Evolutionary conservation across 2,797 vertebrate species (phyloP).

Genomic region (Liasis olivaceus): DNA sequence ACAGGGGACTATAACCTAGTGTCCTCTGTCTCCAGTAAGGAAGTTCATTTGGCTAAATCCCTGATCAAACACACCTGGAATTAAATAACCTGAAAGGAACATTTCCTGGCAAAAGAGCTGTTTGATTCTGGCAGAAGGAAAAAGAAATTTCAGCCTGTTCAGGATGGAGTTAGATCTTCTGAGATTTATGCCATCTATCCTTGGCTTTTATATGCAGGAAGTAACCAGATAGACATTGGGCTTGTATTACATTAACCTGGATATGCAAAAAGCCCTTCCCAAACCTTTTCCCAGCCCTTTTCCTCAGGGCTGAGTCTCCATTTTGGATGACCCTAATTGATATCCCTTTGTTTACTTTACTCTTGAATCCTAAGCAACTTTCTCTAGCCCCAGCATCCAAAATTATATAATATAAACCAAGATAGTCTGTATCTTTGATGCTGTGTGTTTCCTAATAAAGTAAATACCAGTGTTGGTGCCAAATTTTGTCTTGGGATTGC

Average conservation of each 20-base stretch:
- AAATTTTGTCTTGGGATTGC: background rate
- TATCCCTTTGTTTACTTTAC: background rate
- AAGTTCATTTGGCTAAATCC: no score
- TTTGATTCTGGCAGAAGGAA: no score
- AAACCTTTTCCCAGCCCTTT: background rate
- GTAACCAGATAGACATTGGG: background rate
- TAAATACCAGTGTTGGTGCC: background rate
- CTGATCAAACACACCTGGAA: no score
- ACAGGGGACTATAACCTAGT: no score
- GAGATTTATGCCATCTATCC: no score
- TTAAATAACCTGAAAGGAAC: no score
- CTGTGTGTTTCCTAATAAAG: background rate
- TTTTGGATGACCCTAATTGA: background rate
- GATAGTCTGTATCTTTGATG: background rate
- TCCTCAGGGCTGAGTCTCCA: background rate
- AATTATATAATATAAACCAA: background rate
- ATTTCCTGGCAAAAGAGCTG: no score
- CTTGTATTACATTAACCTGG: background rate
- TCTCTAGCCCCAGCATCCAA: background rate
- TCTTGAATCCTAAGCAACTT: background rate
- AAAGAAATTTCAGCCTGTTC: no score
- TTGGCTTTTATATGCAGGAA: no score
- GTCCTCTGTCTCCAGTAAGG: no score
- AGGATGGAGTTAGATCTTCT: no score
- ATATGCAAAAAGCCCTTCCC: background rate